Conservation (phyloP, 53 echinoderm and acorn worm species). For the Stichopus horrens region DNA sequence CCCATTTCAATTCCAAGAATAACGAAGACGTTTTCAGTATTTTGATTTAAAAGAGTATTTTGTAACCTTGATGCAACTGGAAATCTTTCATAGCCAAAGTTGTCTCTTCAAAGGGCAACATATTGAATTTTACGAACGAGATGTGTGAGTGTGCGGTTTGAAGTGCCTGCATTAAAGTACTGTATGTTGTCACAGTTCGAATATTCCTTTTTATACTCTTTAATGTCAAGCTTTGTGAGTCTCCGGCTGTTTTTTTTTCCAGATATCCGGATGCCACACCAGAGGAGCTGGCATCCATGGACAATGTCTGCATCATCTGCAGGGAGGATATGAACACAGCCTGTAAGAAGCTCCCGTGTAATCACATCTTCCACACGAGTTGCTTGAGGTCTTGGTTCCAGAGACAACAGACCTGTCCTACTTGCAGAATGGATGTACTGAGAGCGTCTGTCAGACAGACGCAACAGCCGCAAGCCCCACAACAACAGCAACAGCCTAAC, state of each 20-base stretch:
- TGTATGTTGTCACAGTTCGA: no score
- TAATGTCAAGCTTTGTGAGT: no score
- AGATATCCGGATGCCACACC: conserved; percentile 98
- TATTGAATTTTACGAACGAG: no score
- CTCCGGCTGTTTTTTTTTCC: background rate
- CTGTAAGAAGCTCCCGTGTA: conserved; percentile 98
- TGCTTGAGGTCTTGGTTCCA: conserved; percentile 99
- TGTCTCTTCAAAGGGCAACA: no score
- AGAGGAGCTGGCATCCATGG: conserved; percentile 83
- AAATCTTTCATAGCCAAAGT: no score
- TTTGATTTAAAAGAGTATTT: no score
- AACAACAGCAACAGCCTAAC: conserved; percentile 60
- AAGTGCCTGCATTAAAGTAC: no score
- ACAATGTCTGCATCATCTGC: conserved; percentile 98
- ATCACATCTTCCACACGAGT: conserved; percentile 95
- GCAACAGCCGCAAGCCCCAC: conserved; percentile 53
- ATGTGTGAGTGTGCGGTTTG: no score
- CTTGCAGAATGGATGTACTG: conserved; percentile 96
- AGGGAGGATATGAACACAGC: conserved; percentile 86
- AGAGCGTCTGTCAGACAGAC: conserved; percentile 63
- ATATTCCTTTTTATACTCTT: no score
- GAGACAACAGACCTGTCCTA: conserved; percentile 97
- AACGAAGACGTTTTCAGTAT: no score
- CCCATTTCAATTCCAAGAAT: no score
- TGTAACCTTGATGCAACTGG: no score